Base-by-base conservation (phyloP, 2,888 invertebrate species). In the Osmoderma eremita region DNA sequence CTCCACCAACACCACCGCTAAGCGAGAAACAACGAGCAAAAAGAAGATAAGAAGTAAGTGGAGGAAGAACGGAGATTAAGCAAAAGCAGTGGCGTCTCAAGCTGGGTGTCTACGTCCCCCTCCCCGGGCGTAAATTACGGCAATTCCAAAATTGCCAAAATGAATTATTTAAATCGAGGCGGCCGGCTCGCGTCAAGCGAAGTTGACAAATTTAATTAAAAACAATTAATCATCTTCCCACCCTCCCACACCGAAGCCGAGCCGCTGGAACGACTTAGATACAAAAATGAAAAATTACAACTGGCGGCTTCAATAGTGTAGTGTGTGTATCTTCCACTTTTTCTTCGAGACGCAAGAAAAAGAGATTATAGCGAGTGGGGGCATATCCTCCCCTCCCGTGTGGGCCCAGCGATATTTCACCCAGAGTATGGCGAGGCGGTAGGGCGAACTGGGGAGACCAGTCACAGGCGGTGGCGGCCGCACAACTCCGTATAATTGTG, bases 401-500 rank as follows among this genome's bases (percentile, higher is more conserved):
- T 56, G 65, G 51, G 58, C 24, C n/a, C 50, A 41, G 65, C 68
- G 67, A 72, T 72, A 72, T 72, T 72, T 72, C 58, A 69, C 64
- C 58, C 36, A 12, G 58, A 70, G 70, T 70, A 69, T 61, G 67
- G 67, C 69, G 61, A 61, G 50, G 67, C 67, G 66, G 38, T 4
- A 8, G 17, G 10, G 22, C 15, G 12, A 24, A 10, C 30, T 10
- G 30, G 10, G 6, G n/a, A n/a, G n/a, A n/a, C n/a, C n/a, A n/a
- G n/a, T n/a, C n/a, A n/a, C 6, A 10, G 30, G 8, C 30, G 10
- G 10, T 48, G 36, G 45, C 38, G 54, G 36, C 63, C 54, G 63
- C 67, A 58, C 66, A 67, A 30, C 67, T 69, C 65, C 65, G 73
- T 74, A 75, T 76, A 76, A 76, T 76, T 76, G 75, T 75, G 75